phyloP scores from a whole-genome alignment of 2,888 invertebrate genomes.

The Euplexia lucipara region DNA sequence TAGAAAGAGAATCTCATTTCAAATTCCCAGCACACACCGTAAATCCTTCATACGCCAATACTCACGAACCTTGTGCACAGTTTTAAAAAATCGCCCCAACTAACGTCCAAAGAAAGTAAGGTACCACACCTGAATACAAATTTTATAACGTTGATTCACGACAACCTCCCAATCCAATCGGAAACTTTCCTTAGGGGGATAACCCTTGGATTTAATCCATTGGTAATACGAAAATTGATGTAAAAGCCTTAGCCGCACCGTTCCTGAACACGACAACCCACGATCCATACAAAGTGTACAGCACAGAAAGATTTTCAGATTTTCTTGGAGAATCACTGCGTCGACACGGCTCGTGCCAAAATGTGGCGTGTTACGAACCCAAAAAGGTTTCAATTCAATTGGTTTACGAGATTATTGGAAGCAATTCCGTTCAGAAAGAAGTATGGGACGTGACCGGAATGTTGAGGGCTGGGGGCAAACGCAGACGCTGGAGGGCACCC shows the following conservation, averaged over 20 bases:
- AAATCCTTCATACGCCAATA: constrained; percentile 64
- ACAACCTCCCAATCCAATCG: constrained; percentile 86
- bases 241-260: constrained; percentile 84
- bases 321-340: constrained; percentile 83
- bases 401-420: constrained; percentile 82
- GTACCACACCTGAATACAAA: constrained; percentile 87
- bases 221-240: constrained; percentile 91
- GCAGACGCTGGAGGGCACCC: constrained; percentile 69
- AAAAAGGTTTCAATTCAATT: constrained; percentile 87
- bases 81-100: constrained; percentile 83
- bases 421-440: constrained; percentile 90
- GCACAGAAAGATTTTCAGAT: constrained; percentile 81
- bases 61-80: constrained; percentile 55
- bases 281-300: constrained; percentile 84
- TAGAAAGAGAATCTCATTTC: constrained; percentile 38
- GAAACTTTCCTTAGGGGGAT: constrained; percentile 83
- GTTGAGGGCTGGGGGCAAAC: constrained; percentile 73
- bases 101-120: constrained; percentile 81
- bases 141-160: constrained; percentile 88
- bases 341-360: constrained; percentile 75
- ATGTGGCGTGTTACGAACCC: constrained; percentile 80
- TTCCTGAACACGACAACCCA: constrained; percentile 73
- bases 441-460: constrained; percentile 86
- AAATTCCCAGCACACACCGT: constrained; percentile 57
- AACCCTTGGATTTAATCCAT: constrained; percentile 90